These are phyloP conservation scores for Belonocnema kinseyi DNA, from an alignment of 1,140 invertebrate genomes.

Conservation along the genomic window DNA sequence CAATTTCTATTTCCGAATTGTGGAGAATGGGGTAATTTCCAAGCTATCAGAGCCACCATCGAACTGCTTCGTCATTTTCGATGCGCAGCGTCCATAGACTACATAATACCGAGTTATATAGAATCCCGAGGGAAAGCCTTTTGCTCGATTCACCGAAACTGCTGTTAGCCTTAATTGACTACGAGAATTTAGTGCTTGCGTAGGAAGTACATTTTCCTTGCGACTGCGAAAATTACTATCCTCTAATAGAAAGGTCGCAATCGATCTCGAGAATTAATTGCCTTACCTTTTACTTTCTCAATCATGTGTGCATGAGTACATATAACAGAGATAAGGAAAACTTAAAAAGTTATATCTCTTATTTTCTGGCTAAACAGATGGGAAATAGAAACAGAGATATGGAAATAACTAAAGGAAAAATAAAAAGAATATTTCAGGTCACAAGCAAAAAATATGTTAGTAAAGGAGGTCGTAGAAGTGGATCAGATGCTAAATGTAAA, in stretches of 20 bases:
- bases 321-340: too few species aligned
- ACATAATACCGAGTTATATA: slow-evolving; percentile 34
- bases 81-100: slow-evolving; percentile 32
- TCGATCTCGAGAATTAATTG: not conserved
- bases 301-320: too few species aligned
- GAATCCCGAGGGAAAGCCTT: slow-evolving; percentile 10
- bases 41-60: slow-evolving; percentile 12
- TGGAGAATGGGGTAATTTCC: slow-evolving; percentile 22
- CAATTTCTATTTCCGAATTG: slow-evolving; percentile 2
- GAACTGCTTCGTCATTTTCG: slow-evolving; percentile 41
- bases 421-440: too few species aligned
- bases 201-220: slow-evolving; percentile 20
- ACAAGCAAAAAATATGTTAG: too few species aligned
- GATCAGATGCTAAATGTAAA: too few species aligned
- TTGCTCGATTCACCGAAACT: slow-evolving; percentile 37
- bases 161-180: slow-evolving; percentile 45
- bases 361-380: too few species aligned
- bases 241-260: not conserved
- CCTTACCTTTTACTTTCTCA: not conserved
- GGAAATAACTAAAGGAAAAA: too few species aligned
- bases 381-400: too few species aligned
- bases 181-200: slow-evolving; percentile 41
- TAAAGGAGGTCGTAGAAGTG: too few species aligned
- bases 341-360: too few species aligned
- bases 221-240: slow-evolving; percentile 28